These are phyloP conservation scores for Bombycilla garrulus DNA, from an alignment of 2,113 vertebrate species.

Conservation along the genomic window DNA sequence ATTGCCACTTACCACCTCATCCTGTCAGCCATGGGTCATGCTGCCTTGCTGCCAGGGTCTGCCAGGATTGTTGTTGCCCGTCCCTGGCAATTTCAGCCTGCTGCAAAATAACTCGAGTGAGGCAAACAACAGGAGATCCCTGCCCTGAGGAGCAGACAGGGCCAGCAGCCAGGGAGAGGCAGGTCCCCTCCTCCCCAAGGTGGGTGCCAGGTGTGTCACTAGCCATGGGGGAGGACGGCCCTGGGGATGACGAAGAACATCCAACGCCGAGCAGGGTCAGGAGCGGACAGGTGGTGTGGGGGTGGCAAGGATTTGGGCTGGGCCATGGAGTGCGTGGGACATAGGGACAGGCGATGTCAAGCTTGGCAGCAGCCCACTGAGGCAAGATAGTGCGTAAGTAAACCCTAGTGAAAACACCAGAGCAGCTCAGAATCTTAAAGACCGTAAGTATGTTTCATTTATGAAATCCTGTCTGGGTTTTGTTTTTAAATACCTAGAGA, in stretches of 20 bases:
- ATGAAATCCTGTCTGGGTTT: not conserved
- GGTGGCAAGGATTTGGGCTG: not conserved
- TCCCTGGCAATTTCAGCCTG: not conserved
- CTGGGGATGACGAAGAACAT: not conserved
- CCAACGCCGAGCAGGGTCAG: fast-evolving
- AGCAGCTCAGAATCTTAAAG: not conserved
- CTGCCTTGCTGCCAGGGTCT: not conserved
- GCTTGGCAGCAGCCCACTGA: not conserved
- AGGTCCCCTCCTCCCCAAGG: not conserved
- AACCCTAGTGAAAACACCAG: not conserved
- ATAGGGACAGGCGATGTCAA: fast-evolving
- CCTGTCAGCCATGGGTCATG: not conserved
- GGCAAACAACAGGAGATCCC: not conserved
- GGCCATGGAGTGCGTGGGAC: not conserved
- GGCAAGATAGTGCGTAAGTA: not conserved
- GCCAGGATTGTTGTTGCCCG: not conserved
- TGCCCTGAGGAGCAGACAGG: not conserved
- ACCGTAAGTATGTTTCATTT: not conserved
- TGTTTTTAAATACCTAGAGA: not conserved
- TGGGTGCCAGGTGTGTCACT: not conserved
- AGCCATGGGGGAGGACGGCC: not conserved
- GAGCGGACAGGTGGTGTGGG: not conserved
- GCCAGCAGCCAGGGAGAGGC: not conserved
- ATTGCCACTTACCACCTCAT: not conserved
- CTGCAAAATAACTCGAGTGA: not conserved